Evolutionary conservation across 2,113 vertebrate species (phyloP), one percentile per base, ranked within the genome.

Genomic region (Bubo blakistoni): DNA sequence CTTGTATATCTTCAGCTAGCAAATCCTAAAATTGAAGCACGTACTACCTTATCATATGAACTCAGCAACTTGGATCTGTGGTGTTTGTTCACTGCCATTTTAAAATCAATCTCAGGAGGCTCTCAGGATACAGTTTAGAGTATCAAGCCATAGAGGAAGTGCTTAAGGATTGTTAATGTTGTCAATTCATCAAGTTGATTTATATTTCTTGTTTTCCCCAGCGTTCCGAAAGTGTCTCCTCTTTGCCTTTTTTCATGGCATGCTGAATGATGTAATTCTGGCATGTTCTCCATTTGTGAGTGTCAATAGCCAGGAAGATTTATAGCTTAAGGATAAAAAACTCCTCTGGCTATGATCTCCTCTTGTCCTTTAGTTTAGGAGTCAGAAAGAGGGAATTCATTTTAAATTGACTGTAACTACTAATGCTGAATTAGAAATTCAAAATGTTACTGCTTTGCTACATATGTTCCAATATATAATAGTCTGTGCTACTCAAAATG

Each of bases 171-270:
- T 62, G 69, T 34, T 95, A 93, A 85, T 4, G 3, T 7, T 94
- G 84, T 87, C 92, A 73, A 62, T 88, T 90, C 54, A 62, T 91
- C 58, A 85, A 72, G 32, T n/a, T 96, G 90, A 96, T 92, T 95
- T 87, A 82, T 92, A 89, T 40, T 72, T 82, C 78, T 85, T 63
- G 32, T 63, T 95, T 94, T 57, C 78, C 46, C 34, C 17, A 82
- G 74, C 62, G 79, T 69, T 91, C 61, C 3, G 2, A 84, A 92
- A 63, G 58, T 27, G 26, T 63, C 42, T 87, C 30, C 61, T 88
- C 65, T 87, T 89, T 57, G 40, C 34, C 30, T 81, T 86, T 87
- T 65, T 80, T 82, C 87, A 54, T 54, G 66, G 34, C 82, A 85
- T 0, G 15, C 36, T 82, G 44, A 89, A 78, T 95, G 81, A 96